These are phyloP conservation scores for Proales similis DNA, from an alignment of 1,140 invertebrate genomes.

Conservation along the genomic window DNA sequence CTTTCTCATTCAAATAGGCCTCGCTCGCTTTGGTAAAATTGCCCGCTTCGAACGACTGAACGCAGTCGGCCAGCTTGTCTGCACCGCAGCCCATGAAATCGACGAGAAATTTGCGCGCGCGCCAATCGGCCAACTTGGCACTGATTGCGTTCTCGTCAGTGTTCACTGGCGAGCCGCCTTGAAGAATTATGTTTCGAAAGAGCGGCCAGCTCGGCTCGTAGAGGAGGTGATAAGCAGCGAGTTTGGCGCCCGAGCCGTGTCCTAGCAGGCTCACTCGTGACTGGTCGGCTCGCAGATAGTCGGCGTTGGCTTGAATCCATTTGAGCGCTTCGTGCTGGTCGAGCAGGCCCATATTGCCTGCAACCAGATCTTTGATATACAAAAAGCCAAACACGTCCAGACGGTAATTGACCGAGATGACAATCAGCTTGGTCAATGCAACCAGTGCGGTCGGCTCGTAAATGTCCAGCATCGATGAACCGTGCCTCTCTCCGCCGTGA, in stretches of 20 bases:
- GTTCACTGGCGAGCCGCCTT: conserved; percentile 14
- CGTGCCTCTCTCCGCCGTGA: conserved; percentile 92
- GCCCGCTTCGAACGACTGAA: neutral
- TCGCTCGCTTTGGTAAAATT: conserved; percentile 5
- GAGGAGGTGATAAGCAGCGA: conserved; percentile 52
- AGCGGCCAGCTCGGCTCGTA: neutral
- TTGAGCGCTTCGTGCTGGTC: conserved; percentile 71
- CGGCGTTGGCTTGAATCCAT: conserved; percentile 79
- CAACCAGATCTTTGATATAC: conserved; percentile 53
- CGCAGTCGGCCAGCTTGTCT: neutral
- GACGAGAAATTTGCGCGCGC: conserved; percentile 1
- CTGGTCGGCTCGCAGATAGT: conserved; percentile 79
- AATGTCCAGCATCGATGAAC: conserved; percentile 72
- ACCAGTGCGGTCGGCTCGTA: conserved; percentile 87
- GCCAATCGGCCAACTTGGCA: conserved; percentile 9
- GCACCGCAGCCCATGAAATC: neutral
- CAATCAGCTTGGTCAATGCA: conserved; percentile 81
- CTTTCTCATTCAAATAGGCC: neutral
- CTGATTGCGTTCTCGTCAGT: conserved; percentile 13
- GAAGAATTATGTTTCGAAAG: conserved; percentile 16
- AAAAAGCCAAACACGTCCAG: conserved; percentile 73
- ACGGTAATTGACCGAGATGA: conserved; percentile 93
- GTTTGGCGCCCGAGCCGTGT: conserved; percentile 85
- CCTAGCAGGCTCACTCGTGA: conserved; percentile 87
- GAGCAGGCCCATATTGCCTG: conserved; percentile 87